Percentiles rank a stretch among this genome's conserved stretches.
Conservation (phyloP, 92 coral and sea anemone genomes). For the Zoanthus gigantus region DNA sequence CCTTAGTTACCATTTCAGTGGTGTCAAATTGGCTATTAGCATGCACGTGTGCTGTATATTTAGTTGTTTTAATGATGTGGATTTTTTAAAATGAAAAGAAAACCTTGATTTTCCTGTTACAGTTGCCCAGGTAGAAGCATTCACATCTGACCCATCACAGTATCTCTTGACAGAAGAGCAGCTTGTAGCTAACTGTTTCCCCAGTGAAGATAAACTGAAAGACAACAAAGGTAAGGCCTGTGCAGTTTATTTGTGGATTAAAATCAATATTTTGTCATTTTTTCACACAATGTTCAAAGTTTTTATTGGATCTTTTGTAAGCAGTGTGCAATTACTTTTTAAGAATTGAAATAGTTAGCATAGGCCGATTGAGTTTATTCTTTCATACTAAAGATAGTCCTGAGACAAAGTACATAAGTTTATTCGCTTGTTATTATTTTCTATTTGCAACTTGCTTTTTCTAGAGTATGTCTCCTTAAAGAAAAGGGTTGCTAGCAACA, state of each 20-base stretch:
- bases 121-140: background rate
- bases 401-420: background rate
- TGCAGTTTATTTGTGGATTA: background rate
- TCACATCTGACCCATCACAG: conserved; percentile 6
- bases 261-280: background rate
- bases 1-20: too few species aligned
- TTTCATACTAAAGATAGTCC: too few species aligned
- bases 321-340: too few species aligned
- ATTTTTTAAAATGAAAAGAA: background rate
- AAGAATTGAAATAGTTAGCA: too few species aligned
- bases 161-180: conserved; percentile 31
- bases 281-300: background rate
- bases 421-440: background rate
- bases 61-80: too few species aligned
- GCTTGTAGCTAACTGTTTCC: conserved; percentile 31
- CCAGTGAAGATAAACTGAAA: background rate
- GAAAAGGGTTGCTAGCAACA: background rate
- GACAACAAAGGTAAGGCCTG: background rate
- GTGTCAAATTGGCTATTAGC: too few species aligned
- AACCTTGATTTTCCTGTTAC: background rate
- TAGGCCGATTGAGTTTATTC: too few species aligned
- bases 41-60: too few species aligned
- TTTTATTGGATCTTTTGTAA: background rate
- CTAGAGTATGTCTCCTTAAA: conserved; percentile 39
- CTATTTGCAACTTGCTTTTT: background rate